Evolutionary conservation across 2,113 vertebrate genomes (phyloP).

Genomic region (Phalacrocorax pelagicus): DNA sequence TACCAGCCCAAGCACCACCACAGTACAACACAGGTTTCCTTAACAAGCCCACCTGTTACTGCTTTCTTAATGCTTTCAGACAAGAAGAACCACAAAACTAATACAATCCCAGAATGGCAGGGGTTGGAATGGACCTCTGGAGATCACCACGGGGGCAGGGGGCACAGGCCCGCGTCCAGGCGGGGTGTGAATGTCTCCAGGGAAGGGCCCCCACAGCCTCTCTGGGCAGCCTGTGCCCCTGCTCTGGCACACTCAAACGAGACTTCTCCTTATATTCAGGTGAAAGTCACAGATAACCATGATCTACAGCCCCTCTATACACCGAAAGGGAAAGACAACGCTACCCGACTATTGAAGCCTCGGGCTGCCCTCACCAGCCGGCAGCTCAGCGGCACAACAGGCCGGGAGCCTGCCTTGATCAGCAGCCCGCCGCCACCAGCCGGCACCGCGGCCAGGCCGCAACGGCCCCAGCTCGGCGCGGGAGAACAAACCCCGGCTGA

Average conservation of each 20-base stretch:
- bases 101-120: accelerated
- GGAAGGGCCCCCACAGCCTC: no score
- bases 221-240: no score
- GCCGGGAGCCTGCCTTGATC: no score
- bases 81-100: accelerated
- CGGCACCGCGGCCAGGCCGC: neutral
- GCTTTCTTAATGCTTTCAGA: accelerated
- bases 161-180: no score
- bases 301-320: accelerated
- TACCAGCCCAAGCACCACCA: accelerated
- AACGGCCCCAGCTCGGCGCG: accelerated
- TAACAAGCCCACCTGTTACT: accelerated
- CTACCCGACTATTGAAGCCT: accelerated
- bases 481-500: accelerated
- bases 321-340: accelerated
- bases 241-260: no score
- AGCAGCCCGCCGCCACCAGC: no score
- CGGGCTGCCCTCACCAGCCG: accelerated
- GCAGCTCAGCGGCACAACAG: accelerated
- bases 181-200: no score
- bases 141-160: no score
- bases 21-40: accelerated
- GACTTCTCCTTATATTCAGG: no score
- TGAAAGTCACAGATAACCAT: no score
- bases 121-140: no score